Evolutionary conservation across 2,888 invertebrate species (phyloP), one percentile per base, ranked within the genome.

Genomic region (Meteorus colon): DNA sequence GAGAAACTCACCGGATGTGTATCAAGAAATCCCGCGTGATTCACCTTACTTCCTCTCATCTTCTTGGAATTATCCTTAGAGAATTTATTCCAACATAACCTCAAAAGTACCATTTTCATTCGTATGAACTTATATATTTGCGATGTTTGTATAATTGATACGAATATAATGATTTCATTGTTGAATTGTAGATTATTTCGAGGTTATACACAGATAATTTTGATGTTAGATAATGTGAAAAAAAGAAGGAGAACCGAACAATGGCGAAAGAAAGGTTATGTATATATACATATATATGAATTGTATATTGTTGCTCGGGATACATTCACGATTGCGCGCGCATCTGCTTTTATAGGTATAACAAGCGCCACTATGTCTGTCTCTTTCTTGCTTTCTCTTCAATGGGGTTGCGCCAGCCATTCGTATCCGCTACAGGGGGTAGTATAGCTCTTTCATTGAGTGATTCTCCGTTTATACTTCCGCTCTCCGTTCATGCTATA

Each of bases 391-490:
- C 70, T 74, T 73, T 82, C 82, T 81, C 84, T 85, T 86, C 83
- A 87, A 87, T 87, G 88, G 84, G 82, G 84, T 80, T 82, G 80
- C 83, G 82, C 83, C 80, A 82, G 79, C 84, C 88, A 86, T 88
- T 87, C 87, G 87, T 84, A 85, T 85, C 83, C 84, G 82, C 81
- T 82, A 78, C 82, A 81, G 78, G 84, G 82, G 81, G 82, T 72
- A 62, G 14, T 45, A 80, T 78, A 80, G 82, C 84, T 83, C 84
- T 86, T 87, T 84, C 88, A 88, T 88, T 88, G 87, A 88, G 85
- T 84, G 83, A 79, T 55, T 60, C 70, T 48, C 72, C 70, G 81
- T 77, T 80, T 81, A 80, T 82, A 82, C 85, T 84, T 85, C 84
- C 84, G 82, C 82, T 85, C 85, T 84, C 82, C 87, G 86, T 87